Conservation (phyloP, 2,113 vertebrate species). For the Syngnathus scovelli region DNA sequence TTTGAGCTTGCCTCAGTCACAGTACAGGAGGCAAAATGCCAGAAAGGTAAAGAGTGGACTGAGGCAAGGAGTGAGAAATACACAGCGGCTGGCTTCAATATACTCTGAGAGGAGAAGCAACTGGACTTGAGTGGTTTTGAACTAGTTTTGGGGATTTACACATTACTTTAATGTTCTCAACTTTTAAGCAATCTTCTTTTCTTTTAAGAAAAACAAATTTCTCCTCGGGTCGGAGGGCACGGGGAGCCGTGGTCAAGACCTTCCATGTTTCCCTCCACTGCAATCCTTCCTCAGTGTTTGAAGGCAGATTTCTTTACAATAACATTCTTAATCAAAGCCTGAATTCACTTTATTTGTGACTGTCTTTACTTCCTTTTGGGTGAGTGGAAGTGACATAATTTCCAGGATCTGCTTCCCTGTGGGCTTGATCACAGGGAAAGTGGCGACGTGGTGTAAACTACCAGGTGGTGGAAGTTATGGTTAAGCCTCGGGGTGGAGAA, state of each 20-base stretch:
- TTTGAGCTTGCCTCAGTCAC: conserved; percentile 23
- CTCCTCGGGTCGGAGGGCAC: conserved; percentile 48
- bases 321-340: conserved; percentile 74
- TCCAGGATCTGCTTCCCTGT: conserved; percentile 47
- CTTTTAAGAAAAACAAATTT: conserved; percentile 68
- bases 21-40: conserved; percentile 7
- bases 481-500: conserved; percentile 30
- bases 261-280: conserved; percentile 49
- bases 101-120: conserved; percentile 39
- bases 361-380: conserved; percentile 32
- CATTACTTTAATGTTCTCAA: conserved; percentile 50
- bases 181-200: conserved; percentile 58
- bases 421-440: conserved; percentile 47
- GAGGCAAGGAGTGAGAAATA: conserved; percentile 6
- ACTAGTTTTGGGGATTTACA: conserved; percentile 56
- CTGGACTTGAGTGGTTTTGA: conserved; percentile 33
- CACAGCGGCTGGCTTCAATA: conserved; percentile 14
- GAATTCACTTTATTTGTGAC: conserved; percentile 51
- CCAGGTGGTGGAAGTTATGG: conserved; percentile 40
- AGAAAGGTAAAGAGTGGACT: conserved; percentile 32
- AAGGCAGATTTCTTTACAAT: conserved; percentile 74
- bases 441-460: conserved; percentile 48
- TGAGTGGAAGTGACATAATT: conserved; percentile 59
- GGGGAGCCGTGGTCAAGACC: conserved; percentile 52
- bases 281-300: conserved; percentile 58